Conservation (phyloP, 2,113 vertebrate species). For the Melanocharis versteri region DNA sequence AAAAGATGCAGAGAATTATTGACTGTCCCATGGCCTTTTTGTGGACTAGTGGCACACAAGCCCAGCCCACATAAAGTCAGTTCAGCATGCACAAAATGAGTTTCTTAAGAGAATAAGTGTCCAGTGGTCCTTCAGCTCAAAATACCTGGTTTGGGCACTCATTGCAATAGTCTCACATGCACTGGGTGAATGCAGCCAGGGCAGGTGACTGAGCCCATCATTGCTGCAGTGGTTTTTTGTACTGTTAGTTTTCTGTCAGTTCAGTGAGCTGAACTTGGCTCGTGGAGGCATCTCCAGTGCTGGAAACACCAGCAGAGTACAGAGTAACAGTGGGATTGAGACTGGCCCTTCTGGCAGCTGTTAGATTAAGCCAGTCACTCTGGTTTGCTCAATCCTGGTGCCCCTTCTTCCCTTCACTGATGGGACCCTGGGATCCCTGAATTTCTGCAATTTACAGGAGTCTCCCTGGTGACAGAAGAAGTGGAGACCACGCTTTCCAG, state of each 20-base stretch:
- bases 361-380: background rate
- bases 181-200: background rate
- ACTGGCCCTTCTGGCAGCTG: background rate
- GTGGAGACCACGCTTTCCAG: background rate
- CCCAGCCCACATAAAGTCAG: background rate
- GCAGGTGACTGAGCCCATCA: background rate
- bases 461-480: background rate
- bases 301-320: background rate
- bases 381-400: background rate
- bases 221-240: background rate
- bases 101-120: background rate
- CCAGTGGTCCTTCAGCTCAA: background rate
- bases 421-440: background rate
- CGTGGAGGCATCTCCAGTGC: background rate
- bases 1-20: background rate
- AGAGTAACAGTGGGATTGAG: background rate
- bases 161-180: background rate
- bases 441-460: background rate
- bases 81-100: background rate
- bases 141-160: background rate
- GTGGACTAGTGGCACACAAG: accelerated
- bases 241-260: background rate
- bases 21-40: background rate
- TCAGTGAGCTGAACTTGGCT: background rate
- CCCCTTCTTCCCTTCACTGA: background rate